Conservation (phyloP, 2,113 vertebrate genomes). For the Chrysemys picta region DNA sequence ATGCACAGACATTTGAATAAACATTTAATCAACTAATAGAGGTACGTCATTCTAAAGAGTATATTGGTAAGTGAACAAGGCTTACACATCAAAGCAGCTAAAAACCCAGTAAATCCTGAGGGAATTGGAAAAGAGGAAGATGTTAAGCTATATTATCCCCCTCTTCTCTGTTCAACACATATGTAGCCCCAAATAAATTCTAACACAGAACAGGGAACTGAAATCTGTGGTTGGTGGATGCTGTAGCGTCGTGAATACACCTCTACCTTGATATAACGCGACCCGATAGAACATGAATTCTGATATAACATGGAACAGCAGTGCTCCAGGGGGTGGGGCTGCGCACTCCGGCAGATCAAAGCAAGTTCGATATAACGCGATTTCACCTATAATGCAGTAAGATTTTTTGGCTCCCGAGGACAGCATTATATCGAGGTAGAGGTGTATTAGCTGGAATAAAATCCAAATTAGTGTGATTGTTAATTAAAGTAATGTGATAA, state of each 20-base stretch:
- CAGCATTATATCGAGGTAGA: too few species aligned
- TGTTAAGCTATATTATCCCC: not conserved
- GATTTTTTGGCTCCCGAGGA: too few species aligned
- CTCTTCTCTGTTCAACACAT: not conserved
- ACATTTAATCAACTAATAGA: not conserved
- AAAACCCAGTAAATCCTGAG: not conserved
- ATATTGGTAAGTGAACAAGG: not conserved
- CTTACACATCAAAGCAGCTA: not conserved
- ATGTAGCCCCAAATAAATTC: not conserved
- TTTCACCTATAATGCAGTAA: too few species aligned
- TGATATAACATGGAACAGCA: too few species aligned
- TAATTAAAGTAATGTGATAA: not conserved
- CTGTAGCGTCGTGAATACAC: fast-evolving
- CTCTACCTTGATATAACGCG: too few species aligned
- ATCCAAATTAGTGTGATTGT: conserved; percentile 25
- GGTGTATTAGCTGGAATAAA: not conserved
- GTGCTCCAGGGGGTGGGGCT: too few species aligned
- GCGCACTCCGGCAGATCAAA: too few species aligned
- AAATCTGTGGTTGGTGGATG: fast-evolving
- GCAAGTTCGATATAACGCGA: too few species aligned
- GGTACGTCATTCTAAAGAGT: fast-evolving
- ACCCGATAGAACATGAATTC: too few species aligned
- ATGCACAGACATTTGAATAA: fast-evolving
- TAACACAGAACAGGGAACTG: not conserved
- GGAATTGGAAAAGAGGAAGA: too few species aligned